Conservation (phyloP, 2,888 invertebrate genomes). For the Polia nebulosa region DNA sequence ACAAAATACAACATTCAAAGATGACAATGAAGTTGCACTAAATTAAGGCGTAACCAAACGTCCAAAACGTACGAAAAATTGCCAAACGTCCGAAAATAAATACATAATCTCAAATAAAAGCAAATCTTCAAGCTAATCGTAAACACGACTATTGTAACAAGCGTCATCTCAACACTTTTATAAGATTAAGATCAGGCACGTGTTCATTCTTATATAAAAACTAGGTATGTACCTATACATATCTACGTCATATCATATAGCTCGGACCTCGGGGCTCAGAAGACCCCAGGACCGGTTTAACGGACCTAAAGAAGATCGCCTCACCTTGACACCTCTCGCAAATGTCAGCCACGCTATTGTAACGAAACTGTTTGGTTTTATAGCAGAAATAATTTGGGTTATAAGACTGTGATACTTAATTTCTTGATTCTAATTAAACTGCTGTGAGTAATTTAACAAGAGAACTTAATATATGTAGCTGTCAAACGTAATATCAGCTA, state of each 20-base stretch:
- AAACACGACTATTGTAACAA: neutral
- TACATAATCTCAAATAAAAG: neutral
- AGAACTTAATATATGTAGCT: too few relatives aligned
- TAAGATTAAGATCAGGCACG: conserved; percentile 39
- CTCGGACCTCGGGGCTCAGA: conserved; percentile 33
- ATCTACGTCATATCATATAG: conserved; percentile 55
- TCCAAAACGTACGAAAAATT: neutral
- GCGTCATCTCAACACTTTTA: neutral
- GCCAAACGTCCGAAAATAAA: neutral
- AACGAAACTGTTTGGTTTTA: conserved; percentile 34
- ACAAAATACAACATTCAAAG: neutral
- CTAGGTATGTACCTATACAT: neutral
- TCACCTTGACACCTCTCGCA: conserved; percentile 78
- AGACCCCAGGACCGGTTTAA: conserved; percentile 72
- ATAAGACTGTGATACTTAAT: neutral
- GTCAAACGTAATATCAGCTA: too few relatives aligned
- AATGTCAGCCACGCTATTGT: conserved; percentile 70
- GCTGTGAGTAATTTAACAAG: too few relatives aligned
- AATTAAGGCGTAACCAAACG: neutral
- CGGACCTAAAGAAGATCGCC: conserved; percentile 68
- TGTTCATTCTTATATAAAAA: conserved; percentile 32
- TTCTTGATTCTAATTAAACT: neutral
- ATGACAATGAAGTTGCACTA: neutral
- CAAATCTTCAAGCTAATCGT: neutral
- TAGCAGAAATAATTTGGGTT: conserved; percentile 4